A percentile compares a stretch with the other conserved stretches of the same genome.
phyloP scores from a whole-genome alignment of 1,140 invertebrate genomes.

The Hyles vespertilio region DNA sequence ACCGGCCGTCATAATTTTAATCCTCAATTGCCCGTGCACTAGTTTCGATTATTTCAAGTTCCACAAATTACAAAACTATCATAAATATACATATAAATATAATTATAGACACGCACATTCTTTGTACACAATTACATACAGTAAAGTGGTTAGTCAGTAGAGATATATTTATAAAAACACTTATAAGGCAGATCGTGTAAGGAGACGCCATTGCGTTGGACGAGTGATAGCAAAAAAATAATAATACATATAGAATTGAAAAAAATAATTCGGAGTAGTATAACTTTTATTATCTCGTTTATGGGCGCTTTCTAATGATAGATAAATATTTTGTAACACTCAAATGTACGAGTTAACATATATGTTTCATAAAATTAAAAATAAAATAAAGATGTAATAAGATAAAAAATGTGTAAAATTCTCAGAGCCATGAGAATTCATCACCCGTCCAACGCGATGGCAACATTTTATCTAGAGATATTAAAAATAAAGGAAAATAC shows the following conservation, averaged over 20 bases:
- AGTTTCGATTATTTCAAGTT: slow-evolving; percentile 13
- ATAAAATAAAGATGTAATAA: no score
- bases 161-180: slow-evolving; percentile 70
- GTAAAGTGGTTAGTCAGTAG: slow-evolving; percentile 39
- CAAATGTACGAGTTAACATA: no score
- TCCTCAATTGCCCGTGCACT: background rate
- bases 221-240: slow-evolving; percentile 6
- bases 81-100: slow-evolving; percentile 37
- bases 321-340: no score
- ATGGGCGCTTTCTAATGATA: no score
- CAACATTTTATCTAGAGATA: slow-evolving; percentile 43
- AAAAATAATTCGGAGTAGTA: no score
- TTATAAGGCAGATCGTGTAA: slow-evolving; percentile 70
- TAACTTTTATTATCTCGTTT: no score
- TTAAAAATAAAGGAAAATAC: slow-evolving; percentile 35
- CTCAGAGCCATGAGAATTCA: background rate
- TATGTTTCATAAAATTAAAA: no score
- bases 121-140: slow-evolving; percentile 41
- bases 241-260: background rate
- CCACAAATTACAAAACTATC: slow-evolving; percentile 35
- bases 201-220: slow-evolving; percentile 47
- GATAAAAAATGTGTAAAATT: background rate
- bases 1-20: background rate
- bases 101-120: slow-evolving; percentile 41
- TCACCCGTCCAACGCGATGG: slow-evolving; percentile 39